Evolutionary conservation across 2,797 vertebrate species (phyloP).

Genomic region (Sebastolobus alascanus): DNA sequence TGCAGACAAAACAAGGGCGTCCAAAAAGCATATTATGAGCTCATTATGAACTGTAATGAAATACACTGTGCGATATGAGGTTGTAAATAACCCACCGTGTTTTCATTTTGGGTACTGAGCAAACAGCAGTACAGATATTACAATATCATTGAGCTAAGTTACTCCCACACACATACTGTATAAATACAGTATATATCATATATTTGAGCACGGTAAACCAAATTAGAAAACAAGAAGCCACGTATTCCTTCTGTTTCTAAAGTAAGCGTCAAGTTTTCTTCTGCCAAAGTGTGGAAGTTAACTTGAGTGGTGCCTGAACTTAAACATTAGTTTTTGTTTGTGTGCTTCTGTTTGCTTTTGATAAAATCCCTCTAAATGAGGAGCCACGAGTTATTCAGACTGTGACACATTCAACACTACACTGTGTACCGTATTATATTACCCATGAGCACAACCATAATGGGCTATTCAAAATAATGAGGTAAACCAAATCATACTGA

Average conservation of each 20-base stretch:
- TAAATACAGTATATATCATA: not conserved
- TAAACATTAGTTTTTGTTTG: constrained; percentile 26
- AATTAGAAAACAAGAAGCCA: constrained; percentile 17
- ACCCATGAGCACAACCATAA: constrained; percentile 35
- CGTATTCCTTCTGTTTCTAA: constrained; percentile 1
- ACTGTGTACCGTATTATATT: constrained; percentile 23
- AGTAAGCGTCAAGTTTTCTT: constrained; percentile 11
- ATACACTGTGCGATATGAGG: constrained; percentile 66
- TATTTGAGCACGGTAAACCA: not conserved
- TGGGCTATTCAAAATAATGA: constrained; percentile 64
- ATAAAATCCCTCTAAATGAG: constrained; percentile 47
- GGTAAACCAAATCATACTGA: constrained; percentile 47
- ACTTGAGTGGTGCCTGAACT: constrained; percentile 2
- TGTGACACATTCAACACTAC: constrained; percentile 35
- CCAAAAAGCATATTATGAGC: constrained; percentile 71
- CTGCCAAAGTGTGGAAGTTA: constrained; percentile 25
- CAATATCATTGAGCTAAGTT: constrained; percentile 28
- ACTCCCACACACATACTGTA: constrained; percentile 1
- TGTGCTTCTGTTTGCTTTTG: constrained; percentile 39
- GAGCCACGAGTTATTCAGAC: constrained; percentile 17
- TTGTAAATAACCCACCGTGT: constrained; percentile 70
- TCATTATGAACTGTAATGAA: constrained; percentile 80
- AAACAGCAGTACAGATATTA: constrained; percentile 58
- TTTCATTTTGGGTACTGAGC: constrained; percentile 63
- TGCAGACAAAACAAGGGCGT: constrained; percentile 66